phyloP scores from a whole-genome alignment of 2,113 vertebrate genomes.

The Monopterus albus region DNA sequence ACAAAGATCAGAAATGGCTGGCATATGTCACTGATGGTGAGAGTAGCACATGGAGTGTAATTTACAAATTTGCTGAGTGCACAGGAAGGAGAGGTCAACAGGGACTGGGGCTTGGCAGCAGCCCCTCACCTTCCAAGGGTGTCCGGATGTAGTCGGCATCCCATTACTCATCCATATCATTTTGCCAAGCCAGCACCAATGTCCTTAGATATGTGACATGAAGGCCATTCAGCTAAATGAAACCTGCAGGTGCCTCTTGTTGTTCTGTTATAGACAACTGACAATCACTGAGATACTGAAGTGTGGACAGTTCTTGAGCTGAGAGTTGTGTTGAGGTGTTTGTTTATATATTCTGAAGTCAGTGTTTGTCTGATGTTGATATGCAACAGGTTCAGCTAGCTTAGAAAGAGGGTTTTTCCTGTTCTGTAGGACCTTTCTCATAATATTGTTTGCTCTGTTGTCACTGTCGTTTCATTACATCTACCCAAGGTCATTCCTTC shows the following conservation, averaged over 20 bases:
- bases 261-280: slow-evolving; percentile 30
- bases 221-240: slow-evolving; percentile 75
- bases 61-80: slow-evolving; percentile 74
- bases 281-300: neutral
- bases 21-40: slow-evolving; percentile 58
- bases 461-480: slow-evolving; percentile 7
- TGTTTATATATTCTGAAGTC: neutral
- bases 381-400: slow-evolving; percentile 8
- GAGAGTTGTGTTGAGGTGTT: neutral
- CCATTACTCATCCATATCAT: slow-evolving; percentile 81
- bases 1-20: slow-evolving; percentile 62
- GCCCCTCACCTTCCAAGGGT: slow-evolving; percentile 77
- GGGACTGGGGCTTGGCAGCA: slow-evolving; percentile 76
- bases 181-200: slow-evolving; percentile 78
- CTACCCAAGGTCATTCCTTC: neutral
- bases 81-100: slow-evolving; percentile 75
- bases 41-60: slow-evolving; percentile 59
- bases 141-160: slow-evolving; percentile 77
- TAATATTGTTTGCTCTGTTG: slow-evolving; percentile 17
- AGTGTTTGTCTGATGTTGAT: neutral
- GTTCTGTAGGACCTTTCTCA: neutral
- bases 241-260: slow-evolving; percentile 71
- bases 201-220: slow-evolving; percentile 79
- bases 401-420: neutral
- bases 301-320: neutral